A percentile compares a stretch with the other conserved stretches of the same genome.
phyloP scores from a whole-genome alignment of 2,113 vertebrate genomes.

The Tachysurus fulvidraco region DNA sequence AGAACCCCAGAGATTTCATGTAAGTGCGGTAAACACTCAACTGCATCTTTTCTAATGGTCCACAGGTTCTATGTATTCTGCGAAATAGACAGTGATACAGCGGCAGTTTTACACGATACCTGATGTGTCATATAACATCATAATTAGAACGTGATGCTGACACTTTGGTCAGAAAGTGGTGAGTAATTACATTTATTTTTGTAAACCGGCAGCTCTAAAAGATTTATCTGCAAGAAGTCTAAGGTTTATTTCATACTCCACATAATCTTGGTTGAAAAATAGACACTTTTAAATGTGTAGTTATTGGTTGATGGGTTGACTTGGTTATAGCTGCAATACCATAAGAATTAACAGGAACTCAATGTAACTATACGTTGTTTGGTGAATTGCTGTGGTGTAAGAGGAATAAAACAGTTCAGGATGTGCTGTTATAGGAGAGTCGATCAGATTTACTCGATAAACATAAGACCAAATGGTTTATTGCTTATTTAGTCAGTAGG shows the following conservation, averaged over 20 bases:
- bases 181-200: not conserved
- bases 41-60: not conserved
- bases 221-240: not conserved
- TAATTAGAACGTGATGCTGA: not conserved
- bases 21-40: not conserved
- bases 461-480: not conserved
- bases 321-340: not conserved
- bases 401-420: not conserved
- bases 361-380: not conserved
- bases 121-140: not conserved
- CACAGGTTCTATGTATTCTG: not conserved
- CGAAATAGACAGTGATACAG: not conserved
- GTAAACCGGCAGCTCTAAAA: not conserved
- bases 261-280: not conserved
- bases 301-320: not conserved
- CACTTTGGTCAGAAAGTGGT: not conserved
- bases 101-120: not conserved
- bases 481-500: not conserved
- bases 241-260: not conserved
- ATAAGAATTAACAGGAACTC: not conserved
- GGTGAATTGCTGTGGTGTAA: not conserved
- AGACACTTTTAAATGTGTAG: not conserved
- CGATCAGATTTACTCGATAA: not conserved
- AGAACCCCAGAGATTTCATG: not conserved
- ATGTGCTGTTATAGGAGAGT: not conserved